Evolutionary conservation across 2,888 invertebrate genomes (phyloP).

Genomic region (Tinea semifulvella): DNA sequence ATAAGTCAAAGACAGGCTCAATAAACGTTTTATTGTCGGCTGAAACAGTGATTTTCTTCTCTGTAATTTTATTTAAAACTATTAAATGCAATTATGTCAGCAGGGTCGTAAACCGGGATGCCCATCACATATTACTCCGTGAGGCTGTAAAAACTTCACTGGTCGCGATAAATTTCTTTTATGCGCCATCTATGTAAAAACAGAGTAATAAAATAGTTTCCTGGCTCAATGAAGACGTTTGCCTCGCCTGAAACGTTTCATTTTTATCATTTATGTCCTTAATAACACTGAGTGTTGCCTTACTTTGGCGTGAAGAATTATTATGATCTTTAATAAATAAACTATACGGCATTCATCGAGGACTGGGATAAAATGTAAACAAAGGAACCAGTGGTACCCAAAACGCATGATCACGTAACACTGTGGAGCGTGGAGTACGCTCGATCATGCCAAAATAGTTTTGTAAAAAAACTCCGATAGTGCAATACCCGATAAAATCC

Average conservation of each 20-base stretch:
- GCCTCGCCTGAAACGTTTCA: constrained; percentile 6
- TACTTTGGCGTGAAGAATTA: no score
- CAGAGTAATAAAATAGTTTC: constrained; percentile 15
- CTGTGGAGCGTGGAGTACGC: no score
- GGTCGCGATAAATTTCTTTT: constrained; percentile 14
- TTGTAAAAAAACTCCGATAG: no score
- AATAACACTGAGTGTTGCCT: background rate
- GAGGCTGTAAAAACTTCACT: constrained; percentile 12
- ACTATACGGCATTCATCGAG: no score
- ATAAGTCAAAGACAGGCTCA: no score
- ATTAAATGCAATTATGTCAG: constrained; percentile 10
- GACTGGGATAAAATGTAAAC: no score
- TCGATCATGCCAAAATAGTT: no score
- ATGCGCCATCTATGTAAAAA: constrained; percentile 15
- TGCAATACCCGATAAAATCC: no score
- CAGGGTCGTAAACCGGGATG: constrained; percentile 7
- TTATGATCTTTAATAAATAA: no score
- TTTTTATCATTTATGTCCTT: constrained; percentile 10
- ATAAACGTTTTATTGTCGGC: background rate
- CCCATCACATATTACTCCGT: constrained; percentile 12
- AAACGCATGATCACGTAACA: no score
- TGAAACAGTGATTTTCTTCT: background rate
- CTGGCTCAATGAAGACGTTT: constrained; percentile 13
- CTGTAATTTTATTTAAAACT: constrained; percentile 7
- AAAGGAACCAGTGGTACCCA: no score